These are phyloP conservation scores for Phrixothrix hirtus DNA, from an alignment of 2,888 invertebrate genomes.

Conservation along the genomic window DNA sequence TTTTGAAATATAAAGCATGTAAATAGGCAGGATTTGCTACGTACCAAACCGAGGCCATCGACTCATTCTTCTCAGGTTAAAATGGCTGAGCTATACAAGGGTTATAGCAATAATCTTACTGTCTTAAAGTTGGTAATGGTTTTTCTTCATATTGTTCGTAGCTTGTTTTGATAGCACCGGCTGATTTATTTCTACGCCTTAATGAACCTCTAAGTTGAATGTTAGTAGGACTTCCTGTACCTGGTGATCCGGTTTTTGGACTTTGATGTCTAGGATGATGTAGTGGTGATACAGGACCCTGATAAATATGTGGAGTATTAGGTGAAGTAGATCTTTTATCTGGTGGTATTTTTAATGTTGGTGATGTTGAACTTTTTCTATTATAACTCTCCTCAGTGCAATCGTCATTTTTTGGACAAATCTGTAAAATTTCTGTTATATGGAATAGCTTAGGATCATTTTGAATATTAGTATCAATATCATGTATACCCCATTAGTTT, in stretches of 20 bases:
- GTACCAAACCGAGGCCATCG: no score
- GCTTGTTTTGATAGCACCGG: conserved; percentile 65
- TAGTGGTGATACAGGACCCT: conserved; percentile 59
- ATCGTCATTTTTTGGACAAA: conserved; percentile 64
- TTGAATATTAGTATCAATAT: no score
- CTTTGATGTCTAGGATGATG: conserved; percentile 56
- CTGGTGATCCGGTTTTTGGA: conserved; percentile 56
- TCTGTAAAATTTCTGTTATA: conserved; percentile 54
- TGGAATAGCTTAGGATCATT: no score
- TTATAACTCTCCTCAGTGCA: conserved; percentile 58
- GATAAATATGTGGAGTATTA: conserved; percentile 51
- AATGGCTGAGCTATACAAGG: no score
- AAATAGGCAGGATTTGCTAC: no score
- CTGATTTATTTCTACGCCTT: conserved; percentile 68
- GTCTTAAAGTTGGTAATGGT: conserved; percentile 79
- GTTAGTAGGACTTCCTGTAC: conserved; percentile 59
- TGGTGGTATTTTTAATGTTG: conserved; percentile 49
- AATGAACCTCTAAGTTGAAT: conserved; percentile 60
- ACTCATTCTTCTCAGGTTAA: no score
- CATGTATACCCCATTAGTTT: conserved; percentile 72
- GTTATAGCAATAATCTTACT: no score
- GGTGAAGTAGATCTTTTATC: conserved; percentile 58
- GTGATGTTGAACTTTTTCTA: conserved; percentile 52
- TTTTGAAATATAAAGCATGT: neutral
- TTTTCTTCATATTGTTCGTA: conserved; percentile 89